Evolutionary conservation across 2,797 vertebrate genomes (phyloP), one percentile per base, ranked within the genome.

Genomic region (Rhynchotus rufescens): DNA sequence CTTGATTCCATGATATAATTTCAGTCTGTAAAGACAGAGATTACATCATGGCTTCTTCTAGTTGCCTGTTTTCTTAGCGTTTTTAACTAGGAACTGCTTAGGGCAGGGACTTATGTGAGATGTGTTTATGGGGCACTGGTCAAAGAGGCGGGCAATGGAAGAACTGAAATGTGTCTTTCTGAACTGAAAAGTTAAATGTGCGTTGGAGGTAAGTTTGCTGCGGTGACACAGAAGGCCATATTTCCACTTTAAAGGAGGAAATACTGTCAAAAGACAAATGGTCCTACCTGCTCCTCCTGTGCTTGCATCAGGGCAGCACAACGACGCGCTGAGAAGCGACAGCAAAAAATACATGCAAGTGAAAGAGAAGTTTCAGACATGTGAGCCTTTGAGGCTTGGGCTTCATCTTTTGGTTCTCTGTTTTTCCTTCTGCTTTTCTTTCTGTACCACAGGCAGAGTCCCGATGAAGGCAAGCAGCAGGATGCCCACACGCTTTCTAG

Each of bases 31-130:
- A 85, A 81, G 77, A 6, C 16, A 38, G 7, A 23, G 34, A 84
- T 4, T 6, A 16, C 7, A 40, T 1, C 25, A 45, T 8, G 5
- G 30, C 75, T 38, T 65, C 34, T 54, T 15, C 0, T 1, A 0
- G 4, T 87, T 42, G 10, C 5, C 6, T 5, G 2, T 59, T 76
- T 74, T 23, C 10, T 28, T 72, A 1, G 0, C 36, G 36, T 38
- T 83, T 91, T 72, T 32, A 56, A 8, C 42, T 42, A 20, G 16
- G 47, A 89, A 51, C 1, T 42, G 12, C 32, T 82, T 21, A 38
- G 38, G 57, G 40, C 32, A 89, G 73, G 19, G 20, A 4, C 8
- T 40, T 36, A 12, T 22, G 80, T 47, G 23, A 84, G 32, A 21
- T 9, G 14, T 11, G 8, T 65, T 56, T 61, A 45, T 2, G 5